These are phyloP conservation scores for Galerucella nymphaeae DNA, from an alignment of 2,888 invertebrate species.

Conservation along the genomic window DNA sequence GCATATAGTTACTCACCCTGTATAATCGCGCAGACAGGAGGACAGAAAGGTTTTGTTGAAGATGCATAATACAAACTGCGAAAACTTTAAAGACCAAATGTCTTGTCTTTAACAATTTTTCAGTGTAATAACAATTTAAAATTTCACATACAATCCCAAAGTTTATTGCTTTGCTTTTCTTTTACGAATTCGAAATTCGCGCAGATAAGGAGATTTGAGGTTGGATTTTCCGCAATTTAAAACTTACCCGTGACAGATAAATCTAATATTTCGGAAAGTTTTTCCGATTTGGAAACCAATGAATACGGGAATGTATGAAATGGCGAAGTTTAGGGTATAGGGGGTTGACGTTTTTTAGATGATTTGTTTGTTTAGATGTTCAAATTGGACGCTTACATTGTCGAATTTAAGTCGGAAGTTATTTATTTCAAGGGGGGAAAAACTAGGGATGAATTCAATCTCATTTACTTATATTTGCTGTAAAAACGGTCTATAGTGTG, in stretches of 20 bases:
- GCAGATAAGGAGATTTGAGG: conserved; percentile 34
- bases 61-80: too few relatives aligned
- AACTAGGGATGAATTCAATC: neutral
- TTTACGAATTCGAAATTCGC: conserved; percentile 16
- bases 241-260: conserved; percentile 35
- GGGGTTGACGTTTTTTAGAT: conserved; percentile 33
- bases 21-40: too few relatives aligned
- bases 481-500: neutral
- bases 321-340: conserved; percentile 13
- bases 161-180: conserved; percentile 16
- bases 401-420: conserved; percentile 12
- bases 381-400: conserved; percentile 21
- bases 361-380: conserved; percentile 46
- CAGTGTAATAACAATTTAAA: conserved; percentile 12
- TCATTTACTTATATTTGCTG: neutral
- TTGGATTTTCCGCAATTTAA: conserved; percentile 34
- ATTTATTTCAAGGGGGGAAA: conserved; percentile 13
- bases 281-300: conserved; percentile 35
- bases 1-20: too few relatives aligned
- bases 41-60: too few relatives aligned
- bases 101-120: neutral
- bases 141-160: conserved; percentile 12
- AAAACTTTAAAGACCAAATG: too few relatives aligned
- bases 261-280: conserved; percentile 40
- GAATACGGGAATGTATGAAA: conserved; percentile 32